Percentiles rank a stretch among this genome's conserved stretches.
Conservation (phyloP, 2,888 invertebrate genomes). For the Chalcis sispes region DNA sequence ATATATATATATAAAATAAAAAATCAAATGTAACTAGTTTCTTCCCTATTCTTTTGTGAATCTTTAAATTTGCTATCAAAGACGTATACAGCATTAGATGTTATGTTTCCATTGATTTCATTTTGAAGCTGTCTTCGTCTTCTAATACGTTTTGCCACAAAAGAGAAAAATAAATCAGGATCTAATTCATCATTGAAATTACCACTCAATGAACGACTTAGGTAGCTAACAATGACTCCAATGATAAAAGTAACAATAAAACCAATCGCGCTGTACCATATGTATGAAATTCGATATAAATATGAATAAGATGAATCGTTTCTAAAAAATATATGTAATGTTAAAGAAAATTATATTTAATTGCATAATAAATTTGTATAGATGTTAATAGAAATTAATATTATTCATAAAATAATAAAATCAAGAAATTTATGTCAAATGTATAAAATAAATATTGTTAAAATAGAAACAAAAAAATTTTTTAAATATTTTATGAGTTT, state of each 20-base stretch:
- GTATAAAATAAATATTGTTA: too few relatives aligned
- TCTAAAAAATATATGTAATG: too few relatives aligned
- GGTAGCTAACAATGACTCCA: conserved; percentile 80
- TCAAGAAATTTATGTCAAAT: neutral
- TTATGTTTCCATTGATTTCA: conserved; percentile 3
- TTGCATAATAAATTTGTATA: too few relatives aligned
- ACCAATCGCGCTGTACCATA: conserved; percentile 92
- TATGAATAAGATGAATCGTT: conserved; percentile 57
- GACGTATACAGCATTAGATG: conserved; percentile 33
- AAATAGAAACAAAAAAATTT: too few relatives aligned
- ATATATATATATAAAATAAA: neutral
- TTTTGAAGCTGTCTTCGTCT: conserved; percentile 47
- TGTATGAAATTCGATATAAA: conserved; percentile 78
- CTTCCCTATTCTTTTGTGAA: conserved; percentile 11
- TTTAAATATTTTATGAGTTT: too few relatives aligned
- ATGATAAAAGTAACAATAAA: conserved; percentile 83
- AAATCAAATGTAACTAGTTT: conserved; percentile 35
- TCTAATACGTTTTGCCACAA: conserved; percentile 64
- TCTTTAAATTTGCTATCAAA: conserved; percentile 39
- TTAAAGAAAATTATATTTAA: too few relatives aligned
- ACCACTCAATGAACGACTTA: conserved; percentile 49
- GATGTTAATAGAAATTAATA: too few relatives aligned
- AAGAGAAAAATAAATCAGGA: conserved; percentile 69
- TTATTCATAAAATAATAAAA: neutral
- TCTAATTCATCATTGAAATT: conserved; percentile 57